Percentiles rank a stretch among this genome's conserved stretches.
Conservation (phyloP, 2,888 invertebrate genomes). For the Apocheima hispidaria region DNA sequence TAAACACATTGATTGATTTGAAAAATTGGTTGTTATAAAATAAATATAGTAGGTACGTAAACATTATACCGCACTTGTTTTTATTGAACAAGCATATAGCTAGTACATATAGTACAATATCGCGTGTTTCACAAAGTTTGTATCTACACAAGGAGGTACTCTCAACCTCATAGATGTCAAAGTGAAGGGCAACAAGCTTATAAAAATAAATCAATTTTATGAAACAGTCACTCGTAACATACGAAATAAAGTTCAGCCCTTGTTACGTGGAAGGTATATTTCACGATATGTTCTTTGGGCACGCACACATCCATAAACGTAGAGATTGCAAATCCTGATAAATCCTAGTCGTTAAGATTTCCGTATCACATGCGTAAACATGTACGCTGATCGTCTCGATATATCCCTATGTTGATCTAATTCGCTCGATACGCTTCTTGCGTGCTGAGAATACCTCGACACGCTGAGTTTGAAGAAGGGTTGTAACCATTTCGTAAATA, state of each 20-base stretch:
- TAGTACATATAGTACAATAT: too few species aligned
- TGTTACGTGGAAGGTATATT: conserved; percentile 47
- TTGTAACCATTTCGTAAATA: neutral
- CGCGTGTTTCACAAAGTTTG: neutral
- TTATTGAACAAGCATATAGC: neutral
- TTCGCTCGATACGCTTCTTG: conserved; percentile 29
- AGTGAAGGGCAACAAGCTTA: conserved; percentile 43
- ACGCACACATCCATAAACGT: conserved; percentile 58
- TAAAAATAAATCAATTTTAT: conserved; percentile 52
- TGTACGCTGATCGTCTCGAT: conserved; percentile 55
- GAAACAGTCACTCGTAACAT: conserved; percentile 46
- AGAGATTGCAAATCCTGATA: conserved; percentile 62
- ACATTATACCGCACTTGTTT: neutral
- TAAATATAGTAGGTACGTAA: neutral
- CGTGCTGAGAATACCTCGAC: conserved; percentile 35
- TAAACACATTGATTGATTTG: neutral
- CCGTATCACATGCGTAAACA: conserved; percentile 61
- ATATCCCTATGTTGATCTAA: conserved; percentile 47
- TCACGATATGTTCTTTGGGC: conserved; percentile 48
- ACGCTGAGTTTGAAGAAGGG: conserved; percentile 6
- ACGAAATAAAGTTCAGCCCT: conserved; percentile 44
- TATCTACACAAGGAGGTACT: neutral
- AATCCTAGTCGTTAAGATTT: conserved; percentile 66
- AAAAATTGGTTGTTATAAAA: neutral
- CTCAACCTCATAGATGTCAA: conserved; percentile 25